Conservation (phyloP, 2,888 invertebrate species). For the Exephanes ischioxanthus region DNA sequence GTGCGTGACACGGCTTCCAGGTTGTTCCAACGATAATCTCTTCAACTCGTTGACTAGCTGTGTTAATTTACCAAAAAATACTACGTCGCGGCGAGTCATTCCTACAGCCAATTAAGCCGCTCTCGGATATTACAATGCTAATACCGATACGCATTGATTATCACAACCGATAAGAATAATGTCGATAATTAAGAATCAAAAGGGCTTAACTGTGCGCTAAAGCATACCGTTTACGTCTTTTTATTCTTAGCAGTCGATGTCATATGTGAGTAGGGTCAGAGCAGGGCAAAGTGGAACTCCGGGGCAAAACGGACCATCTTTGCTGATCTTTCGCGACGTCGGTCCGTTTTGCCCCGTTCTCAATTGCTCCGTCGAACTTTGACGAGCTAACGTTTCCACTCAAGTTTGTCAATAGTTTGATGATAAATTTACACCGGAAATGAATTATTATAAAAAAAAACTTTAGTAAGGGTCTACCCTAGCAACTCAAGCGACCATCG, state of each 20-base stretch:
- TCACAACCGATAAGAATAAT: too few species aligned
- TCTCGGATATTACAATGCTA: background rate
- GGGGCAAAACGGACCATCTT: too few species aligned
- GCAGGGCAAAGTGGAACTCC: too few species aligned
- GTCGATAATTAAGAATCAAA: too few species aligned
- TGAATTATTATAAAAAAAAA: background rate
- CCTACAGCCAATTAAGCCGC: background rate
- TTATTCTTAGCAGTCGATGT: too few species aligned
- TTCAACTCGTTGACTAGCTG: background rate
- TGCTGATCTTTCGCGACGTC: too few species aligned
- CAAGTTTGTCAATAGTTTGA: background rate
- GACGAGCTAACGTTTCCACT: background rate
- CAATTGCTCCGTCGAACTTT: background rate
- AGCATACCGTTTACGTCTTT: too few species aligned
- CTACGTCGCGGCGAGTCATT: background rate
- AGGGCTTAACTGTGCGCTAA: too few species aligned
- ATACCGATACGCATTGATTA: background rate
- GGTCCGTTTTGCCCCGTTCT: too few species aligned
- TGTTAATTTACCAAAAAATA: background rate
- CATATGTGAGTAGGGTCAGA: too few species aligned
- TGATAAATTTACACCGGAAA: background rate
- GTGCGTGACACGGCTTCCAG: background rate
- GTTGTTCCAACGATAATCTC: conserved; percentile 4
- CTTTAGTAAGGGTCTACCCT: background rate
- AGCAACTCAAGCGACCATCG: too few species aligned